phyloP scores from a whole-genome alignment of 2,113 vertebrate genomes.

The Bagarius yarrelli region DNA sequence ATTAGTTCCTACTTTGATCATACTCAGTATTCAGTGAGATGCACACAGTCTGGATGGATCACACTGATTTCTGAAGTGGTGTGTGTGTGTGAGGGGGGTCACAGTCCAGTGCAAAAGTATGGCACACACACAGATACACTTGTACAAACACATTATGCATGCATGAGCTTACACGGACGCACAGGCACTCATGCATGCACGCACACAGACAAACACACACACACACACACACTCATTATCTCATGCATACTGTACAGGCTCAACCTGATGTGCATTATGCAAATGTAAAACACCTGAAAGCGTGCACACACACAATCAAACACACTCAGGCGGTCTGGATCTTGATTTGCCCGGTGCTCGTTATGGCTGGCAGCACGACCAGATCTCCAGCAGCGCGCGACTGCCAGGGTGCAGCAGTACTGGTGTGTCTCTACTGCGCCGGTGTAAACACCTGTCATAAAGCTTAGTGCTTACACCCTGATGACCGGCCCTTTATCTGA shows the following conservation, averaged over 20 bases:
- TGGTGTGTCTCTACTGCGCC: background rate
- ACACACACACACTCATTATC: slow-evolving; percentile 1
- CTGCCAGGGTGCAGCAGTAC: slow-evolving; percentile 7
- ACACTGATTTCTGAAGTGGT: slow-evolving; percentile 31
- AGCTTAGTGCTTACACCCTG: slow-evolving; percentile 14
- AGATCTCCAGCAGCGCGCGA: slow-evolving; percentile 10
- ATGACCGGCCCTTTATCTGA: slow-evolving; percentile 41
- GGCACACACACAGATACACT: background rate
- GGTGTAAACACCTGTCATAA: slow-evolving; percentile 48
- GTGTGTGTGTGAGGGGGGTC: background rate
- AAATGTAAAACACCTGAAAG: slow-evolving; percentile 17
- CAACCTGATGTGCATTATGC: slow-evolving; percentile 16
- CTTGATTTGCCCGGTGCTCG: slow-evolving; percentile 33
- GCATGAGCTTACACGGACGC: slow-evolving; percentile 14
- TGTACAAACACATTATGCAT: slow-evolving; percentile 27
- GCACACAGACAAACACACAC: slow-evolving; percentile 9
- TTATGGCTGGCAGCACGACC: slow-evolving; percentile 29
- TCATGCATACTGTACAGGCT: slow-evolving; percentile 13
- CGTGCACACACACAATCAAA: slow-evolving; percentile 9
- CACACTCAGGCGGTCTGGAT: slow-evolving; percentile 29
- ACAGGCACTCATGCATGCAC: slow-evolving; percentile 1
- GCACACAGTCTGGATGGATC: slow-evolving; percentile 23
- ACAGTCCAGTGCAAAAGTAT: background rate
- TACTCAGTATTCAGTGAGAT: slow-evolving; percentile 20
- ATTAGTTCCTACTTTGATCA: slow-evolving; percentile 45